Percentiles rank a stretch among this genome's conserved stretches.
These are phyloP conservation scores for Rhegmatorhina hoffmannsi DNA, from an alignment of 2,113 vertebrate genomes.

Conservation along the genomic window DNA sequence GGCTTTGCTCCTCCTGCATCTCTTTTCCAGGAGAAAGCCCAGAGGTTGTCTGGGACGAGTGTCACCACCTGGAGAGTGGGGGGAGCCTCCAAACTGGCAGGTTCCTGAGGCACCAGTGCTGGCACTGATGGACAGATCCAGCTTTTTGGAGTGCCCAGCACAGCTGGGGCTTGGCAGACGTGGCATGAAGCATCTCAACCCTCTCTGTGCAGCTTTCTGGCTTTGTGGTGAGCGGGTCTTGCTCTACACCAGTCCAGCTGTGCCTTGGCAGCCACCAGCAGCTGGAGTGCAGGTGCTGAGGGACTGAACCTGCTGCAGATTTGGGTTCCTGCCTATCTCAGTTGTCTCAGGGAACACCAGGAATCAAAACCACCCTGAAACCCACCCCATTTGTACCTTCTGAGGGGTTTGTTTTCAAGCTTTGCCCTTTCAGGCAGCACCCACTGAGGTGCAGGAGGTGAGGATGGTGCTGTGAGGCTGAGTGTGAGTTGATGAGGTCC, in stretches of 20 bases:
- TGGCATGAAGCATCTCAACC: background rate
- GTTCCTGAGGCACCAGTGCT: background rate
- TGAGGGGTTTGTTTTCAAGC: background rate
- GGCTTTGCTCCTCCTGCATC: background rate
- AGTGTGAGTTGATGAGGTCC: rapidly evolving
- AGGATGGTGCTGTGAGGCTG: background rate
- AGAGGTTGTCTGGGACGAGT: background rate
- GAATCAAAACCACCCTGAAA: background rate
- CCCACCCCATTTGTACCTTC: background rate
- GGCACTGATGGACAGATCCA: background rate
- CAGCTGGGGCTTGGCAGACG: background rate
- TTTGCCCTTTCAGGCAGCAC: background rate
- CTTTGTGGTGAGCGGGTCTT: rapidly evolving
- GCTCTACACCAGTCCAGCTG: rapidly evolving
- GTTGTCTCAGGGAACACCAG: background rate
- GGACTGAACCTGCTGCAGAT: background rate
- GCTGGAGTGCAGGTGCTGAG: background rate
- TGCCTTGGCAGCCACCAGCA: rapidly evolving
- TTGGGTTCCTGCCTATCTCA: background rate
- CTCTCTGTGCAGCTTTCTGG: background rate
- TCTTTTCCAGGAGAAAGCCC: background rate
- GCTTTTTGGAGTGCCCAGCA: background rate
- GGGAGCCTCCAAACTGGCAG: background rate
- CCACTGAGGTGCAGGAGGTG: rapidly evolving
- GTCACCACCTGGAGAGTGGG: rapidly evolving